Percentiles rank a stretch among this genome's conserved stretches.
Evolutionary conservation across 2,797 vertebrate species (phyloP).

Genomic region (Toxotes lorentzi): DNA sequence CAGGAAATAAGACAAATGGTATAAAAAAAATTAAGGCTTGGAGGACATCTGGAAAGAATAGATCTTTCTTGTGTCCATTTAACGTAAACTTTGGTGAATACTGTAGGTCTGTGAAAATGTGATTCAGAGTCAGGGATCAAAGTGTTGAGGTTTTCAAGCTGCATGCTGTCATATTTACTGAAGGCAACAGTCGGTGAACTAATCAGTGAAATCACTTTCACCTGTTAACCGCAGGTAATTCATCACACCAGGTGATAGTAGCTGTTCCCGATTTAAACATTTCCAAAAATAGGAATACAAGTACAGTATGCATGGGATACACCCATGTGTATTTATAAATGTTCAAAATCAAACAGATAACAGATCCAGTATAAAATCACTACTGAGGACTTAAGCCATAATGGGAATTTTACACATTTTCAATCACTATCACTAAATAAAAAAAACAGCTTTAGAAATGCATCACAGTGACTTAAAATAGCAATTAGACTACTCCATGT

Average conservation of each 20-base stretch:
- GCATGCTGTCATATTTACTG: neutral
- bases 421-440: neutral
- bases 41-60: conserved; percentile 43
- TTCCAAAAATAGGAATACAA: neutral
- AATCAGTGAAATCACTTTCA: neutral
- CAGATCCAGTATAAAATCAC: neutral
- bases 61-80: neutral
- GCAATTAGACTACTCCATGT: neutral
- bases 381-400: neutral
- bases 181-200: neutral
- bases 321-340: too few species aligned
- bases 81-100: neutral
- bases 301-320: too few species aligned
- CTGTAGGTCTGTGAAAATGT: neutral
- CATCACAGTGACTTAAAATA: neutral
- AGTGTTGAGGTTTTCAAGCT: neutral
- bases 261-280: neutral
- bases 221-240: neutral
- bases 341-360: too few species aligned
- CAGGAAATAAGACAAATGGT: conserved; percentile 44
- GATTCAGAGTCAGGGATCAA: conserved; percentile 3
- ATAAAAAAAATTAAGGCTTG: conserved; percentile 1
- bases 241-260: neutral
- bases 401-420: neutral
- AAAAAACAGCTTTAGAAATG: conserved; percentile 1